Conservation (phyloP, 2,888 invertebrate genomes). For the Acrobeloides nanus region DNA sequence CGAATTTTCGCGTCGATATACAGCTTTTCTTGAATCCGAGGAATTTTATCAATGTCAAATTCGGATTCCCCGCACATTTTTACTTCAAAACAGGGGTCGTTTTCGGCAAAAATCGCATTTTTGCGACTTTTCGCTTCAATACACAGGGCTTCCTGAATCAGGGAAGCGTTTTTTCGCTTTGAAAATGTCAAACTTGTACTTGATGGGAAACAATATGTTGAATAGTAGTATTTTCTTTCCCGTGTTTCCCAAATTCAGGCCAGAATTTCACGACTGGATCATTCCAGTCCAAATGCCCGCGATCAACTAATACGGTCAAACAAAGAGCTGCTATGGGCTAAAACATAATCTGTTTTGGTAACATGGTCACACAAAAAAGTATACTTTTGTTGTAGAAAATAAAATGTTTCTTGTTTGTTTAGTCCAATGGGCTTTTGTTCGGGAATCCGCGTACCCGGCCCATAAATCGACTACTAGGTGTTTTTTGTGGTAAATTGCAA, state of each 20-base stretch:
- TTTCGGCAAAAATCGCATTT: too few species aligned
- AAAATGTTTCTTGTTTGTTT: conserved; percentile 54
- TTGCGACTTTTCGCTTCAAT: too few species aligned
- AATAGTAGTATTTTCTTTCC: conserved; percentile 55
- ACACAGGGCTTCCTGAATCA: too few species aligned
- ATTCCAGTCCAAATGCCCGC: conserved; percentile 54
- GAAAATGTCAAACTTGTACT: conserved; percentile 32
- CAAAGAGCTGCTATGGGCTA: conserved; percentile 40
- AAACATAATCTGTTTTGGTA: neutral
- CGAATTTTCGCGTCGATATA: too few species aligned
- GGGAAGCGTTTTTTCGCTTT: too few species aligned
- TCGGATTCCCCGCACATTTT: too few species aligned
- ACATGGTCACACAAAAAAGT: conserved; percentile 14
- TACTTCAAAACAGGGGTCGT: too few species aligned
- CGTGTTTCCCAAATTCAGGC: conserved; percentile 56
- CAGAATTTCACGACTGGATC: conserved; percentile 53
- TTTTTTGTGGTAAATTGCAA: conserved; percentile 55
- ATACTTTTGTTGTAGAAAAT: conserved; percentile 55
- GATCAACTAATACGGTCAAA: conserved; percentile 54
- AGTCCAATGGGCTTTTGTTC: conserved; percentile 51
- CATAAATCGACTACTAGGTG: conserved; percentile 55
- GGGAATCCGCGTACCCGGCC: conserved; percentile 56
- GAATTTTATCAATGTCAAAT: too few species aligned
- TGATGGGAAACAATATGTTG: conserved; percentile 54
- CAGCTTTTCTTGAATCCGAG: too few species aligned